Percentiles rank a stretch among this genome's conserved stretches.
These are phyloP conservation scores for Daboia siamensis DNA, from an alignment of 2,113 vertebrate species.

Conservation along the genomic window DNA sequence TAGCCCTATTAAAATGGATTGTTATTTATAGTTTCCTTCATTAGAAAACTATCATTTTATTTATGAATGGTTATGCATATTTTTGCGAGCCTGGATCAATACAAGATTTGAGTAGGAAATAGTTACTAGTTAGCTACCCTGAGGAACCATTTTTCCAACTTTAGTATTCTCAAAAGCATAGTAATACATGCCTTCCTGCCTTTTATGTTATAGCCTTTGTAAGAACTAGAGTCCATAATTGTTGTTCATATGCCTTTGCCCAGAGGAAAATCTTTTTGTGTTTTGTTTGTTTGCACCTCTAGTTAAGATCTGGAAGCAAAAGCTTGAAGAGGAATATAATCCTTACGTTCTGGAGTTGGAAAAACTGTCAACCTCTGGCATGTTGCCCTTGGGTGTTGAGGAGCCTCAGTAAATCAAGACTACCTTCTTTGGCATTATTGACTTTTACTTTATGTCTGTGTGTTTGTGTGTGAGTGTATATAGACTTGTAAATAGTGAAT, in stretches of 20 bases:
- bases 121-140: not conserved
- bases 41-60: not conserved
- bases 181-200: not conserved
- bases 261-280: not conserved
- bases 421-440: not conserved
- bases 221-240: not conserved
- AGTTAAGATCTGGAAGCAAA: conserved; percentile 77
- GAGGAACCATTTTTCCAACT: not conserved
- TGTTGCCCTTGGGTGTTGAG: conserved; percentile 62
- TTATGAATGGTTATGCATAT: not conserved
- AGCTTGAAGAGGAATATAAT: conserved; percentile 70
- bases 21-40: not conserved
- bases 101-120: not conserved
- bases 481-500: conserved; percentile 28
- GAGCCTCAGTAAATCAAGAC: conserved; percentile 50
- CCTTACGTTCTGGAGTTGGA: conserved; percentile 66
- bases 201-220: not conserved
- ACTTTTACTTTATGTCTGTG: not conserved
- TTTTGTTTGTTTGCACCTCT: not conserved
- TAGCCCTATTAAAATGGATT: not conserved
- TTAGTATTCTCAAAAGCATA: not conserved
- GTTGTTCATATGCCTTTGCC: not conserved
- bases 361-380: conserved; percentile 57
- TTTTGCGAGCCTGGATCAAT: not conserved
- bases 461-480: not conserved